Conservation (phyloP, 2,797 vertebrate genomes). For the Triplophysa yarkandensis region DNA sequence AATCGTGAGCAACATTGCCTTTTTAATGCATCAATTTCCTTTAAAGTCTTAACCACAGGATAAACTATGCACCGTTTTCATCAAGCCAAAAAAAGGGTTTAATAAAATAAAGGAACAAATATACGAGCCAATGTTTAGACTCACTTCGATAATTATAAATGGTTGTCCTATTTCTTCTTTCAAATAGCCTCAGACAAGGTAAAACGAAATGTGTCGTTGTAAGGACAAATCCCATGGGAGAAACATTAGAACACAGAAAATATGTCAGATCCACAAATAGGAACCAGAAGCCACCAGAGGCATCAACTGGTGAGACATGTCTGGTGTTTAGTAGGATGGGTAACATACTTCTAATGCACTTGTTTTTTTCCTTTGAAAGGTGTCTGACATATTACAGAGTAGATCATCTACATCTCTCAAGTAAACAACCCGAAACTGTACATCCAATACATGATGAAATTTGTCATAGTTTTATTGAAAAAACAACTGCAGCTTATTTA, state of each 20-base stretch:
- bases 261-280: slow-evolving; percentile 62
- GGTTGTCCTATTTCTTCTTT: slow-evolving; percentile 63
- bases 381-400: background rate
- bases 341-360: background rate
- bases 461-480: background rate
- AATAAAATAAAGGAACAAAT: slow-evolving; percentile 28
- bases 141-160: slow-evolving; percentile 33
- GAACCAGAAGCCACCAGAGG: slow-evolving; percentile 52
- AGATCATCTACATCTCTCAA: background rate
- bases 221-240: slow-evolving; percentile 58
- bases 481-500: background rate
- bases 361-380: slow-evolving; percentile 2
- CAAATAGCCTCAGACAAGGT: slow-evolving; percentile 69
- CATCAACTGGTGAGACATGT: slow-evolving; percentile 31
- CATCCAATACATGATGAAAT: background rate
- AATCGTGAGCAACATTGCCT: slow-evolving; percentile 57
- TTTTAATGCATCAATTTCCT: slow-evolving; percentile 7
- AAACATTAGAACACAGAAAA: slow-evolving; percentile 69
- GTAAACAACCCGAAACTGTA: background rate
- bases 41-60: slow-evolving; percentile 39
- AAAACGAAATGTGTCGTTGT: slow-evolving; percentile 70
- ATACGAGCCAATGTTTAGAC: slow-evolving; percentile 44
- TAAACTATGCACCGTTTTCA: slow-evolving; percentile 18
- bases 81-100: slow-evolving; percentile 6
- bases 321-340: slow-evolving; percentile 21